A percentile compares a stretch with the other conserved stretches of the same genome.
Conservation (phyloP, 1,140 invertebrate species). For the Drosophila ohnishii region DNA sequence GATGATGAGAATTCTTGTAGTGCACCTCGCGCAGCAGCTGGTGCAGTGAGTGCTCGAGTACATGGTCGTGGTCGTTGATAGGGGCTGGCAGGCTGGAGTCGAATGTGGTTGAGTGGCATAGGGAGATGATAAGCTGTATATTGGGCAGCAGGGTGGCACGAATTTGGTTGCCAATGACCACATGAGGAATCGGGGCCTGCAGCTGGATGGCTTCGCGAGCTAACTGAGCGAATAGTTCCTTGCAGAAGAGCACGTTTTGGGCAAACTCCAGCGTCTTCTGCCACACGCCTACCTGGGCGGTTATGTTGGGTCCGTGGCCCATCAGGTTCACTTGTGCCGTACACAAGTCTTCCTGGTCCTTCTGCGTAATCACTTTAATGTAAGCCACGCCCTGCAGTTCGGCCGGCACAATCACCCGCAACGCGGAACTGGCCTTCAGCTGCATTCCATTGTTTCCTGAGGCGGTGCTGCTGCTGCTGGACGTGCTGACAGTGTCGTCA, state of each 20-base stretch:
- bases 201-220: conserved; percentile 97
- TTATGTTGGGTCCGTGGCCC: conserved; percentile 86
- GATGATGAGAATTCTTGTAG: conserved; percentile 95
- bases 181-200: conserved; percentile 95
- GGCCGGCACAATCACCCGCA: conserved; percentile 95
- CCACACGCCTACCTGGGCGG: conserved; percentile 90
- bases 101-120: conserved; percentile 89
- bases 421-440: conserved; percentile 88
- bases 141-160: conserved; percentile 97
- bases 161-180: conserved; percentile 98
- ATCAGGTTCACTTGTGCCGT: conserved; percentile 89
- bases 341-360: conserved; percentile 94
- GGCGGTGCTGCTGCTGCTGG: conserved; percentile 39
- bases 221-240: conserved; percentile 97
- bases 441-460: conserved; percentile 70
- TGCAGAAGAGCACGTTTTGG: conserved; percentile 98
- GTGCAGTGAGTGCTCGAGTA: conserved; percentile 97
- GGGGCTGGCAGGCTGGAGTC: conserved; percentile 87
- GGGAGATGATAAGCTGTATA: conserved; percentile 92
- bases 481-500: conserved; percentile 86
- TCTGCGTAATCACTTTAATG: conserved; percentile 96
- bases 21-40: conserved; percentile 96
- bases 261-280: conserved; percentile 97
- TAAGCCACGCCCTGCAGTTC: conserved; percentile 97
- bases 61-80: conserved; percentile 94